phyloP scores from a whole-genome alignment of 2,797 vertebrate genomes.

The Peromyscus aztecus region DNA sequence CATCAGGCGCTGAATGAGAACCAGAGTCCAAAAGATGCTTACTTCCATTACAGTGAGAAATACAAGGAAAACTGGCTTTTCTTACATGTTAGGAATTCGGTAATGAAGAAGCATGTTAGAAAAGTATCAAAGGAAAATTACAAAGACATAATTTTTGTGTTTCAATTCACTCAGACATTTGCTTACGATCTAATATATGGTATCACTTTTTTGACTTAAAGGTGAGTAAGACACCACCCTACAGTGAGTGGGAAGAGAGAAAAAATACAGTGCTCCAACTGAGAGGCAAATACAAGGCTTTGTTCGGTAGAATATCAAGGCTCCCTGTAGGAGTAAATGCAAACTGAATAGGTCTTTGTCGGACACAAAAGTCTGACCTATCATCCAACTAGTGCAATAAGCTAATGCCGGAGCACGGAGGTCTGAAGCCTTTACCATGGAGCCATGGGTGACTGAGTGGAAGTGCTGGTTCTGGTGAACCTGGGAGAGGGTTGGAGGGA shows the following conservation, averaged over 20 bases:
- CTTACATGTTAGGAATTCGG: not conserved
- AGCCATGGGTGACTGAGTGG: not conserved
- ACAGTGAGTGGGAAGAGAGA: not conserved
- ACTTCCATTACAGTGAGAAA: not conserved
- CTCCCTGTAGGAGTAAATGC: not conserved
- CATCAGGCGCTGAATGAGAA: constrained; percentile 5
- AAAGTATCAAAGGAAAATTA: not conserved
- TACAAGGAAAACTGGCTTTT: not conserved
- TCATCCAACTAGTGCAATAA: not conserved
- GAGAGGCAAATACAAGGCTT: not conserved
- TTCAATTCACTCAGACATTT: not conserved
- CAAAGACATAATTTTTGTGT: not conserved
- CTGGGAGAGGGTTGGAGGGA: not conserved
- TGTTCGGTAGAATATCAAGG: not conserved
- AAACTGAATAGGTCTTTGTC: not conserved
- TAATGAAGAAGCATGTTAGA: not conserved
- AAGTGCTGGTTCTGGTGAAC: too few relatives aligned
- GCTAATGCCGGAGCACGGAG: not conserved
- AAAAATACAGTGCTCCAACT: not conserved
- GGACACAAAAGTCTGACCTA: not conserved
- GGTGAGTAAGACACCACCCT: not conserved
- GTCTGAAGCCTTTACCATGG: not conserved
- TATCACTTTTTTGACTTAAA: not conserved
- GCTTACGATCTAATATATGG: not conserved
- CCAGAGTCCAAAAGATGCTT: not conserved